phyloP scores from a whole-genome alignment of 2,797 vertebrate genomes.

The Ambastaia sidthimunki region DNA sequence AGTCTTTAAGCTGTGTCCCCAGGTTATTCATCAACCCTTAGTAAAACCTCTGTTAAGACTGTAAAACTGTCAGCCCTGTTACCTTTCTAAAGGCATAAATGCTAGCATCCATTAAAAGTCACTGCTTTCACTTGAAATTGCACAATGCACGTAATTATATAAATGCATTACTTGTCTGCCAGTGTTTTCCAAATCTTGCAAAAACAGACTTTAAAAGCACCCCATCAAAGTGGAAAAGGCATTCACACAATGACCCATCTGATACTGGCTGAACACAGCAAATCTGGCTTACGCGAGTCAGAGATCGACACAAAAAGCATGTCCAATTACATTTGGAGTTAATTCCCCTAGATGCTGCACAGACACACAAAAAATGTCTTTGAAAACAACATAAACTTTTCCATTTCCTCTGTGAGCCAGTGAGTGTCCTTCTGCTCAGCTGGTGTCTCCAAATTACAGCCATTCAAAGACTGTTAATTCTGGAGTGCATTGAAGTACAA shows the following conservation, averaged over 20 bases:
- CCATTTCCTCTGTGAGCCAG: conserved; percentile 18
- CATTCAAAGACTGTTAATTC: conserved; percentile 2
- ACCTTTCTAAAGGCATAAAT: too few relatives aligned
- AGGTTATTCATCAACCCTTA: not conserved
- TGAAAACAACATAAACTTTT: conserved; percentile 20
- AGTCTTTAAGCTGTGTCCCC: not conserved
- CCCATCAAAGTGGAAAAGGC: not conserved
- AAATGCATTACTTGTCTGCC: too few relatives aligned
- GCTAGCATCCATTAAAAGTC: too few relatives aligned
- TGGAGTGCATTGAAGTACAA: too few relatives aligned
- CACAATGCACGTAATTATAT: too few relatives aligned
- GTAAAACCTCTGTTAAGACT: not conserved
- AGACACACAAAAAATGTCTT: conserved; percentile 43
- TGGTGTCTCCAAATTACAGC: not conserved
- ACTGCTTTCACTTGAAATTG: too few relatives aligned
- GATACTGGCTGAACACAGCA: not conserved
- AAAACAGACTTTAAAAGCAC: too few relatives aligned
- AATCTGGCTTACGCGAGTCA: not conserved
- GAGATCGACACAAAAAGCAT: conserved; percentile 3
- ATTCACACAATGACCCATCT: not conserved
- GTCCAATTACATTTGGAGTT: conserved; percentile 25
- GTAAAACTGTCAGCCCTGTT: not conserved
- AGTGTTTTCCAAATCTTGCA: too few relatives aligned
- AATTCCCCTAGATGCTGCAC: conserved; percentile 30
- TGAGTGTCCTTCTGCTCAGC: not conserved